Evolutionary conservation across 2,113 vertebrate species (phyloP).

Genomic region (Trachemys scripta): DNA sequence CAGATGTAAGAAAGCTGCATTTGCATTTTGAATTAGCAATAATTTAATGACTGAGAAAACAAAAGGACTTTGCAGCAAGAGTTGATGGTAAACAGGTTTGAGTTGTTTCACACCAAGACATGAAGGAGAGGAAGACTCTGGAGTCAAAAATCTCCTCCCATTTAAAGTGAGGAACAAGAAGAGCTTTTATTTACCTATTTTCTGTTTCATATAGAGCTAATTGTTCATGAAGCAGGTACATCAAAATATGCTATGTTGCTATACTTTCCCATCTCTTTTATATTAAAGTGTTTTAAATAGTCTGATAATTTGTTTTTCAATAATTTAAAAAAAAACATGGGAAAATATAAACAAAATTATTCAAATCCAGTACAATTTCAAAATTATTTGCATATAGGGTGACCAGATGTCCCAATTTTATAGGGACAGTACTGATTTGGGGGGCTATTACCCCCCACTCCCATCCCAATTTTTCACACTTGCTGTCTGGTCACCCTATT

Average conservation of each 20-base stretch:
- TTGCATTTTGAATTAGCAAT: neutral
- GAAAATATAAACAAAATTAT: constrained; percentile 76
- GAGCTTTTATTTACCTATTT: constrained; percentile 37
- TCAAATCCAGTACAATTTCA: constrained; percentile 69
- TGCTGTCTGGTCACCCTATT: constrained; percentile 1
- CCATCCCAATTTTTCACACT: no score
- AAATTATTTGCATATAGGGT: constrained; percentile 40
- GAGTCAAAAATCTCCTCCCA: neutral
- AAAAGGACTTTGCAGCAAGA: neutral
- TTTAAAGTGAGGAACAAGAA: neutral
- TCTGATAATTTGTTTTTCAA: constrained; percentile 54
- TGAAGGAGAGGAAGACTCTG: neutral
- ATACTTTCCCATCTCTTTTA: constrained; percentile 62
- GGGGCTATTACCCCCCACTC: no score
- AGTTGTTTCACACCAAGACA: neutral
- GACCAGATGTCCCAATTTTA: no score
- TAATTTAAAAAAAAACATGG: constrained; percentile 47
- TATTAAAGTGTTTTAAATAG: constrained; percentile 59
- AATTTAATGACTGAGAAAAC: neutral
- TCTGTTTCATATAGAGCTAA: neutral
- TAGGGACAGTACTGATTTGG: no score
- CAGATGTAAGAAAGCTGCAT: neutral
- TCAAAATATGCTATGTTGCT: neutral
- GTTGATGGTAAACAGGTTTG: neutral
- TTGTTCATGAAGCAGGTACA: constrained; percentile 45